These are phyloP conservation scores for Machimus atricapillus DNA, from an alignment of 2,888 invertebrate genomes.

Conservation along the genomic window DNA sequence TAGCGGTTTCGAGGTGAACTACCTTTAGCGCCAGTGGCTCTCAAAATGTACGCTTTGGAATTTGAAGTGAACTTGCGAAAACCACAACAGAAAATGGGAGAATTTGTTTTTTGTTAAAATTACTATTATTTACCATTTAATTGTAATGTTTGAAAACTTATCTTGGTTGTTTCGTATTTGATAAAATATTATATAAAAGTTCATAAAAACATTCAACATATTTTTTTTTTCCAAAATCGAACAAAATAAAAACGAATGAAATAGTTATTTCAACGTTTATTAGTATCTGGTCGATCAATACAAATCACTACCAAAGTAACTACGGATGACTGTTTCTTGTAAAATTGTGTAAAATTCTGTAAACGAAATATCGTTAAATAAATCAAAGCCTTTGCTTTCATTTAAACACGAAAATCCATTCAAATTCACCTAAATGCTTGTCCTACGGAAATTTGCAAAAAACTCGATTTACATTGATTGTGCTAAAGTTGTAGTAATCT, in stretches of 20 bases:
- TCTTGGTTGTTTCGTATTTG: no score
- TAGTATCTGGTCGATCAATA: not conserved
- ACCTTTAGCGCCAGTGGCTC: not conserved
- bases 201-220: no score
- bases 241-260: not conserved
- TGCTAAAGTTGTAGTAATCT: not conserved
- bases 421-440: not conserved
- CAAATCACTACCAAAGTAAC: not conserved
- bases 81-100: no score
- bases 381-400: not conserved
- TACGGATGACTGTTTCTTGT: not conserved
- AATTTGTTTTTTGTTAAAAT: no score
- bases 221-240: no score
- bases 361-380: not conserved
- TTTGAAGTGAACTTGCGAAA: no score
- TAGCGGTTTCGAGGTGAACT: not conserved
- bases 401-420: not conserved
- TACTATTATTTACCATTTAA: no score
- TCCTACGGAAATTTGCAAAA: not conserved
- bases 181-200: no score
- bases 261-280: not conserved
- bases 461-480: not conserved
- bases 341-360: not conserved
- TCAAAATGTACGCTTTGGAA: not conserved
- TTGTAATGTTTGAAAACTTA: no score